Percentiles rank a stretch among this genome's conserved stretches.
Evolutionary conservation across 2,113 vertebrate species (phyloP).

Genomic region (Scomber scombrus): DNA sequence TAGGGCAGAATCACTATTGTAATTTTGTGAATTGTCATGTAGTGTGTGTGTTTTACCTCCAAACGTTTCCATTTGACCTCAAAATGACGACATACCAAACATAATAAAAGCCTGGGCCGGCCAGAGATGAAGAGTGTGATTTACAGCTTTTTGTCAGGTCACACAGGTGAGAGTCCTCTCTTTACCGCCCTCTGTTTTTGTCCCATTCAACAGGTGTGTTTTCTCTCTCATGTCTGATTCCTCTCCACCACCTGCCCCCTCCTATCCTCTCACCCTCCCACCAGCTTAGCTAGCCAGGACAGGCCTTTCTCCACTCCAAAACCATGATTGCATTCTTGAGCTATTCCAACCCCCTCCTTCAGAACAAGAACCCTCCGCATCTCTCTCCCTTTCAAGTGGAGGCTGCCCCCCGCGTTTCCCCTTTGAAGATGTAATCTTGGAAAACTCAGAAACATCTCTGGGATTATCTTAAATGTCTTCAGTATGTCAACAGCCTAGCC

Average conservation of each 20-base stretch:
- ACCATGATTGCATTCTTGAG: conserved; percentile 81
- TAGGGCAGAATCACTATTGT: too few relatives aligned
- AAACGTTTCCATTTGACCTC: conserved; percentile 18
- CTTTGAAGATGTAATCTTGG: conserved; percentile 84
- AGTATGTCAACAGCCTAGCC: conserved; percentile 79
- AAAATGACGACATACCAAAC: conserved; percentile 8
- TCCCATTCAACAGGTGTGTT: conserved; percentile 73
- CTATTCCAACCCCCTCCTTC: conserved; percentile 76
- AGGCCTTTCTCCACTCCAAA: conserved; percentile 73
- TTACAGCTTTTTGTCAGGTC: conserved; percentile 55
- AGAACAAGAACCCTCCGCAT: conserved; percentile 72
- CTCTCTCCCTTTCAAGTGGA: conserved; percentile 78
- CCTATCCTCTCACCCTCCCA: conserved; percentile 42
- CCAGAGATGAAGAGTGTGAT: conserved; percentile 40
- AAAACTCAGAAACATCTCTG: conserved; percentile 82
- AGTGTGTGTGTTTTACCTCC: neutral
- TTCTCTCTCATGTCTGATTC: conserved; percentile 53
- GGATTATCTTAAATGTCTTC: conserved; percentile 85
- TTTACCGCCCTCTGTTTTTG: conserved; percentile 37
- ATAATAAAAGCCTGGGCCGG: conserved; percentile 24
- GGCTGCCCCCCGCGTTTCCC: conserved; percentile 70
- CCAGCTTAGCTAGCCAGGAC: conserved; percentile 75
- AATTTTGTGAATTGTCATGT: too few relatives aligned
- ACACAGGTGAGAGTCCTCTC: conserved; percentile 66
- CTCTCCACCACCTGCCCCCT: neutral